Conservation (phyloP, 2,888 invertebrate species). For the Isotomurus palustris region DNA sequence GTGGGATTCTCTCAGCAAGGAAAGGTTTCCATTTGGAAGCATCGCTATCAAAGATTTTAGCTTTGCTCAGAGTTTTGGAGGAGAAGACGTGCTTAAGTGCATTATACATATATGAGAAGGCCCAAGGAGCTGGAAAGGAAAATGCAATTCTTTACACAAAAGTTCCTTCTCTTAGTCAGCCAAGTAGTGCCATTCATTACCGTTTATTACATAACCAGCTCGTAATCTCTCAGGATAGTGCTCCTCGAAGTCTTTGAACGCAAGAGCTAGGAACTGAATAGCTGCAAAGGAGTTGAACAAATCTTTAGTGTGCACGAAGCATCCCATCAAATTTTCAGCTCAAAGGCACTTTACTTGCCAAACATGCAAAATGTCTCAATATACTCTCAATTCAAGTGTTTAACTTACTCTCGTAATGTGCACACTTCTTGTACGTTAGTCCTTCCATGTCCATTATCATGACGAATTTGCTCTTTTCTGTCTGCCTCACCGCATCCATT, state of each 20-base stretch:
- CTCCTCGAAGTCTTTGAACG: conserved; percentile 26
- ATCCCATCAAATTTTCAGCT: not conserved
- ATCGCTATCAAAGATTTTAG: conserved; percentile 15
- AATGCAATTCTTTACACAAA: not conserved
- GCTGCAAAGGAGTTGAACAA: too few relatives aligned
- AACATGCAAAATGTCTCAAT: not conserved
- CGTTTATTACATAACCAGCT: conserved; percentile 23
- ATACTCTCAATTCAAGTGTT: not conserved
- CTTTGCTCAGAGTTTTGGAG: conserved; percentile 16
- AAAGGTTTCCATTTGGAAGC: conserved; percentile 10
- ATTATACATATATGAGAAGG: conserved; percentile 17
- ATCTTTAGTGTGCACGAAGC: not conserved
- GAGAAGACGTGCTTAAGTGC: conserved; percentile 17
- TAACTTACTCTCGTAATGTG: conserved; percentile 31
- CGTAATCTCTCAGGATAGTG: conserved; percentile 21
- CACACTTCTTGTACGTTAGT: conserved; percentile 31
- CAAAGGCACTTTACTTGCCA: not conserved
- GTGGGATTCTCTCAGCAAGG: too few relatives aligned
- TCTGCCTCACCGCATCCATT: conserved; percentile 14
- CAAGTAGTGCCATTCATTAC: too few relatives aligned
- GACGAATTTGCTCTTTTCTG: conserved; percentile 19
- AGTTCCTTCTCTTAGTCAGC: not conserved
- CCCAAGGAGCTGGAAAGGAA: conserved; percentile 18
- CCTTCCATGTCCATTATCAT: conserved; percentile 29
- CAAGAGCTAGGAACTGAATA: conserved; percentile 19